Base-by-base conservation (phyloP, 2,888 invertebrate genomes). In the Barypeithes pellucidus region DNA sequence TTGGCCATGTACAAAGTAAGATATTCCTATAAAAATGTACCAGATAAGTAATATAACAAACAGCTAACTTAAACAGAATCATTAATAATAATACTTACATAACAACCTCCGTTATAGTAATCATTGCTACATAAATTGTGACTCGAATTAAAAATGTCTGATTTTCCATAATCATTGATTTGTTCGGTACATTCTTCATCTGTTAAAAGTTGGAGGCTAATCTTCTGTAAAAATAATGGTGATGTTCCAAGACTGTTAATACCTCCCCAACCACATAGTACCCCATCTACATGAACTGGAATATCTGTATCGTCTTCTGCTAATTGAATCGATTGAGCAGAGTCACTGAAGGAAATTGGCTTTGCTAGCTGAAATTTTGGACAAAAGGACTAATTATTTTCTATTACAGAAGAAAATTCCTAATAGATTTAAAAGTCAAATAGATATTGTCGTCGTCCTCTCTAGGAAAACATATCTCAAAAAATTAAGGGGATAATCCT, bases 101-200 rank as follows among this genome's bases (percentile, higher is more conserved):
- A 65, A 39, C 50, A 65, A 18, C 36, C 52, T 52, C 63, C 63
- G 22, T 50, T 29, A 5, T 29, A 29, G 29, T 29, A 5, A 29
- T 29, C 29, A 5, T 29, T 29, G 7, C 4, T 29, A 29, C 52
- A 65, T 7, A 50, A 45, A 45, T 62, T 20, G 45, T 62, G 45
- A n/a, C 7, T 12, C 9, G 41, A 12, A 45, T 62, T 45, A 29
- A 62, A 62, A 43, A 22, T 4, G 4, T 62, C 62, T 7, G 45
- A 4, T 11, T 45, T 29, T 12, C 7, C 7, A 20, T 24, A 45
- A 14, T 22, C 45, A 14, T 43, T 14, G 14, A 62, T 45, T 62
- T 62, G 12, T 16, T 45, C 14, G 16, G 12, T 45, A 24, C 62
- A 62, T 62, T 62, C 62, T 0, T 41, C n/a, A 18, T 12, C 45